Percentiles rank a stretch among this genome's conserved stretches.
Conservation (phyloP, 1,140 invertebrate species). For the Periplaneta americana region DNA sequence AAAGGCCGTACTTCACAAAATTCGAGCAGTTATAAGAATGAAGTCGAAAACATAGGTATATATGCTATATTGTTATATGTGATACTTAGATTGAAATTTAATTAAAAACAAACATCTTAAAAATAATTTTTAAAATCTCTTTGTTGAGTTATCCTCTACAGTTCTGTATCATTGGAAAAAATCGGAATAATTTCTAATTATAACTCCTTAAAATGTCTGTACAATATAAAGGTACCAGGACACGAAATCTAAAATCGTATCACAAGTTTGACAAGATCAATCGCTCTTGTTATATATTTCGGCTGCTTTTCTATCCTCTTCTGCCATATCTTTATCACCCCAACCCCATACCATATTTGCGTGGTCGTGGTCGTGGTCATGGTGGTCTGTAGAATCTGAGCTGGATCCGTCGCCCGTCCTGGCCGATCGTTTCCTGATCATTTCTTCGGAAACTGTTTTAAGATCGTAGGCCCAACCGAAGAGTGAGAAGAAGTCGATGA, state of each 20-base stretch:
- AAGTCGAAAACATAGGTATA: no score
- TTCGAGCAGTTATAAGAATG: no score
- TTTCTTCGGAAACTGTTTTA: constrained; percentile 53
- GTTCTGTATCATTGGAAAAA: no score
- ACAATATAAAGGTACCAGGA: background rate
- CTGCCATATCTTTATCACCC: constrained; percentile 51
- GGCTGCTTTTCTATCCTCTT: constrained; percentile 36
- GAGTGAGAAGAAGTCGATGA: constrained; percentile 73
- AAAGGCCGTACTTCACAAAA: no score
- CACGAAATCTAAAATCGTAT: background rate
- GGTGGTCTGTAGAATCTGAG: no score
- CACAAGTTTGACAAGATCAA: background rate
- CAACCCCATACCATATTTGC: constrained; percentile 54
- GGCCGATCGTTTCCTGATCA: constrained; percentile 48
- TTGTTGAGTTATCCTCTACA: no score
- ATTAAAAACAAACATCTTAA: no score
- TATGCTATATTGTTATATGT: no score
- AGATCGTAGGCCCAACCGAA: constrained; percentile 72
- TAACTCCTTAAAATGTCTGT: no score
- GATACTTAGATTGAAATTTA: no score
- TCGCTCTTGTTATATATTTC: background rate
- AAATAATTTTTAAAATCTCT: no score
- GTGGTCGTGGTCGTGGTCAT: constrained; percentile 46
- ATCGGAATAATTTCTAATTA: no score
- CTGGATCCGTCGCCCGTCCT: constrained; percentile 59